These are phyloP conservation scores for Rhizomys pruinosus DNA, from an alignment of 2,113 vertebrate species.

Conservation along the genomic window DNA sequence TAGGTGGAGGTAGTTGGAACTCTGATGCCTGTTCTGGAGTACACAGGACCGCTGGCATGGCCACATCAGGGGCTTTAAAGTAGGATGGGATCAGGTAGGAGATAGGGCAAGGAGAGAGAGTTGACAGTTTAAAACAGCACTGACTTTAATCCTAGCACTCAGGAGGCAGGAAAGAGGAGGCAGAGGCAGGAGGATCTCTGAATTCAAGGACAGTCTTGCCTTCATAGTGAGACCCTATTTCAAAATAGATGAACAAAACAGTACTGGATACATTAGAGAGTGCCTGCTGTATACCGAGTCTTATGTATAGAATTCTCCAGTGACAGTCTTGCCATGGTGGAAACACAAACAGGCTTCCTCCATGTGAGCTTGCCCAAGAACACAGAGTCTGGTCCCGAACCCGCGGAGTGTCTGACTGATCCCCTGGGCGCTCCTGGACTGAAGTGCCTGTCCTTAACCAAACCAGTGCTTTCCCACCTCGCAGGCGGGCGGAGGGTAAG, in stretches of 20 bases:
- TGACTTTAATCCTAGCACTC: not conserved
- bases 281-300: not conserved
- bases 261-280: not conserved
- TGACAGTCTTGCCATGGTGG: not conserved
- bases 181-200: no score
- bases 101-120: not conserved
- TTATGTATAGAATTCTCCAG: not conserved
- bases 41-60: not conserved
- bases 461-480: not conserved
- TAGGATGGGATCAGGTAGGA: not conserved
- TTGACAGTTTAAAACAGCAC: not conserved
- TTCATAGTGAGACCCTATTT: no score
- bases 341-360: not conserved
- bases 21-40: not conserved
- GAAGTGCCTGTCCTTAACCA: not conserved
- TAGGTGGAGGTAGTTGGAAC: not conserved
- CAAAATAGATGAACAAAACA: not conserved
- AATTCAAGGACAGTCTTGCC: no score
- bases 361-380: no score
- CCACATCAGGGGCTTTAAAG: not conserved
- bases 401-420: rapidly evolving
- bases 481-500: not conserved
- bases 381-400: no score
- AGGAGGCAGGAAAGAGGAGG: no score
- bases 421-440: not conserved